phyloP scores from a whole-genome alignment of 64 coral and sea anemone genomes.

The Trachythela sp. region DNA sequence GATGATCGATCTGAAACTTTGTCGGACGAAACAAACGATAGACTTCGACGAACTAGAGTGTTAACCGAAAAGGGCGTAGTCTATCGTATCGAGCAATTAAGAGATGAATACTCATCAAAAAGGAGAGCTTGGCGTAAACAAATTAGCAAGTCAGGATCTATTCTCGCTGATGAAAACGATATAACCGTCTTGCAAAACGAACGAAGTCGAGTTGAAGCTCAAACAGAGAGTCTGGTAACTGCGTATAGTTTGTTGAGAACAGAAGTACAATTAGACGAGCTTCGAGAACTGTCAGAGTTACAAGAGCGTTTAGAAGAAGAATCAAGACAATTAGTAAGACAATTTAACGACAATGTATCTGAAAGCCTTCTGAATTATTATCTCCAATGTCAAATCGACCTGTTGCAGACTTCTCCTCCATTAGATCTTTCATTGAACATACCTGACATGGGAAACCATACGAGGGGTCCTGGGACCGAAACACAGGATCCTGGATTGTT shows the following conservation, averaged over 20 bases:
- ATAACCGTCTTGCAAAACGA: neutral
- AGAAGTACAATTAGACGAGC: no score
- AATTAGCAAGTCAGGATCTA: neutral
- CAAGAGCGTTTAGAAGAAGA: neutral
- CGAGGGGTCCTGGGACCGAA: neutral
- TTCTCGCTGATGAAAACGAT: neutral
- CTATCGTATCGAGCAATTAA: neutral
- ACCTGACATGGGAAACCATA: neutral
- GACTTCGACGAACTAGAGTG: neutral
- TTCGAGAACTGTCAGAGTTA: neutral
- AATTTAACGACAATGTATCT: neutral
- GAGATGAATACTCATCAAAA: neutral
- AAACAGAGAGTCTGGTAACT: no score
- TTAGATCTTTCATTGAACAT: neutral
- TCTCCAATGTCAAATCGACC: neutral
- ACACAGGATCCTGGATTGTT: neutral
- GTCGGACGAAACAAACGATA: neutral
- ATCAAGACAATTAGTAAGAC: neutral
- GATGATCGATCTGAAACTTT: neutral
- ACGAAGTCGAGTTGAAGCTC: no score
- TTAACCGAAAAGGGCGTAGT: neutral
- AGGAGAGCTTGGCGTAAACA: neutral
- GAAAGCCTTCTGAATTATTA: neutral
- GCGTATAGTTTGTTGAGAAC: no score
- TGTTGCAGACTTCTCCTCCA: neutral